phyloP scores from a whole-genome alignment of 1,140 invertebrate species.

The Pogonomyrmex californicus region DNA sequence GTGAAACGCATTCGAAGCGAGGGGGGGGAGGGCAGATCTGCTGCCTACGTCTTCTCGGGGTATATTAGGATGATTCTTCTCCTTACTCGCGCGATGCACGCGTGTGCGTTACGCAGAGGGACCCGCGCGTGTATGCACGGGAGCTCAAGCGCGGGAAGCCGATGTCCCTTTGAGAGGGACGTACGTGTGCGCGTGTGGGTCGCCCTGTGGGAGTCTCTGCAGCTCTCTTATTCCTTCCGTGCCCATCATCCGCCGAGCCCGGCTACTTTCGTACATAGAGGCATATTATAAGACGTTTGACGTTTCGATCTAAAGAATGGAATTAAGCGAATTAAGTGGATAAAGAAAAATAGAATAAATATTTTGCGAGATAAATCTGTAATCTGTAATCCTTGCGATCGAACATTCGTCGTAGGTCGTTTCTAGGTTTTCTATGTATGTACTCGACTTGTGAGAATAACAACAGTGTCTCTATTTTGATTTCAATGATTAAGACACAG shows the following conservation, averaged over 20 bases:
- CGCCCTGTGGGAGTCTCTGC: slow-evolving; percentile 74
- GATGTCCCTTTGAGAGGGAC: slow-evolving; percentile 65
- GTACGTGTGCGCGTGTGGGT: slow-evolving; percentile 62
- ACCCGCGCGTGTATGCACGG: slow-evolving; percentile 38
- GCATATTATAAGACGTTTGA: not conserved
- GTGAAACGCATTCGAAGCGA: slow-evolving; percentile 74
- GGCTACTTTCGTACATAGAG: not conserved
- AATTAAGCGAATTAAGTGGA: slow-evolving; percentile 15
- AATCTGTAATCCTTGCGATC: not conserved
- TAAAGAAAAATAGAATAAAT: slow-evolving; percentile 21
- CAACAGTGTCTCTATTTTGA: not conserved
- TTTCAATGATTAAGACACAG: not conserved
- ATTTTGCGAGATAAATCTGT: slow-evolving; percentile 17
- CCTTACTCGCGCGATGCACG: slow-evolving; percentile 44
- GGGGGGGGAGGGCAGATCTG: slow-evolving; percentile 66
- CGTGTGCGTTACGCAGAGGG: slow-evolving; percentile 21
- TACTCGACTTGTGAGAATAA: not conserved
- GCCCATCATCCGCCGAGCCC: slow-evolving; percentile 32
- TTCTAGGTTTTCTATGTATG: slow-evolving; percentile 1
- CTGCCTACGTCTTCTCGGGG: slow-evolving; percentile 70
- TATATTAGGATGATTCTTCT: slow-evolving; percentile 77
- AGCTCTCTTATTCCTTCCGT: slow-evolving; percentile 71
- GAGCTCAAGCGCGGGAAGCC: slow-evolving; percentile 60
- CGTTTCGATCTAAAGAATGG: slow-evolving; percentile 23
- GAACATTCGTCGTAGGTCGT: not conserved